Conservation (phyloP, 2,797 vertebrate species). For the Phataginus tricuspis region DNA sequence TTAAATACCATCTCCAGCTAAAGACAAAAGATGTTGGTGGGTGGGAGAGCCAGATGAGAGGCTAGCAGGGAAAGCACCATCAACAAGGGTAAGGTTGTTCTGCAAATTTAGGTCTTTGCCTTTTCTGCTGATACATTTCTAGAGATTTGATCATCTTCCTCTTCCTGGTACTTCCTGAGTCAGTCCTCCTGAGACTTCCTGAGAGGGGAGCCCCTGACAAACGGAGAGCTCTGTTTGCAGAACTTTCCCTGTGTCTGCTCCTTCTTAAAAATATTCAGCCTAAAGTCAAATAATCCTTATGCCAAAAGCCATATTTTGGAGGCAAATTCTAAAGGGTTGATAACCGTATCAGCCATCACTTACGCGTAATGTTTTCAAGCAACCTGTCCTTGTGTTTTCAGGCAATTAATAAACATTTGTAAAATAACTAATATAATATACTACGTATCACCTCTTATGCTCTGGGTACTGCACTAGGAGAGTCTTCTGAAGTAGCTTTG, state of each 20-base stretch:
- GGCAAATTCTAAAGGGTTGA: neutral
- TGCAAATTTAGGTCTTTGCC: neutral
- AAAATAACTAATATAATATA: neutral
- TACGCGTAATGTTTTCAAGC: neutral
- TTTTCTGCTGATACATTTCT: neutral
- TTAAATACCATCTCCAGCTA: neutral
- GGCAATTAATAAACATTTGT: neutral
- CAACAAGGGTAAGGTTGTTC: neutral
- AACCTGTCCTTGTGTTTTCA: neutral
- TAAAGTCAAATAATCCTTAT: neutral
- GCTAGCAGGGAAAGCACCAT: neutral
- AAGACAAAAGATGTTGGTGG: neutral
- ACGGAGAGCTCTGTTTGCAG: neutral
- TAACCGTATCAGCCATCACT: neutral
- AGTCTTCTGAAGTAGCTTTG: neutral
- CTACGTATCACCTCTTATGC: neutral
- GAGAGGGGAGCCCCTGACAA: neutral
- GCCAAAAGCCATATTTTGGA: neutral
- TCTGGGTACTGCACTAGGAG: neutral
- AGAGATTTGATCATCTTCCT: neutral
- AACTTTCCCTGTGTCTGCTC: neutral
- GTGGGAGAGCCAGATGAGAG: neutral
- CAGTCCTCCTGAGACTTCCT: too few species aligned
- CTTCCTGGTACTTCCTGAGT: too few species aligned
- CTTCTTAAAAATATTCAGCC: neutral